phyloP scores from a whole-genome alignment of 1,140 invertebrate genomes.

The Zaprionus africanus region DNA sequence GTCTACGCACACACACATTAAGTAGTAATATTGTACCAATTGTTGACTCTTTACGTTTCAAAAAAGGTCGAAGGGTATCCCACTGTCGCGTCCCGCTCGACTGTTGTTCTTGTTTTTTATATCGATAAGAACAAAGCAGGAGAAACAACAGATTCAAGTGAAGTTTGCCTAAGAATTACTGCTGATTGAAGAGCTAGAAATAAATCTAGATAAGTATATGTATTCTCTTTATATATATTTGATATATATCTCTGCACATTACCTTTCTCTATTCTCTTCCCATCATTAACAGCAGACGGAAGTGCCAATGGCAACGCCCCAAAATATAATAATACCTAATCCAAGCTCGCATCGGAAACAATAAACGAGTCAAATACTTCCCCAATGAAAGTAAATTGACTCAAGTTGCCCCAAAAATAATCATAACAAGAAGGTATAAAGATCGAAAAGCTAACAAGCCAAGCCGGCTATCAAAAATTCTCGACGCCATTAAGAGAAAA shows the following conservation, averaged over 20 bases:
- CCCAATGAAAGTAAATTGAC: slow-evolving; percentile 74
- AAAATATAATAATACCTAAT: slow-evolving; percentile 22
- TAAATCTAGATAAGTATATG: not conserved
- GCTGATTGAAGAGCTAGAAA: not conserved
- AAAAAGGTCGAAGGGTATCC: no score
- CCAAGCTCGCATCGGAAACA: slow-evolving; percentile 29
- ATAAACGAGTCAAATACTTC: slow-evolving; percentile 39
- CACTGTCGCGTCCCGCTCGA: no score
- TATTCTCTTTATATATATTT: not conserved
- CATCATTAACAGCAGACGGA: slow-evolving; percentile 40
- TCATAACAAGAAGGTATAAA: slow-evolving; percentile 29
- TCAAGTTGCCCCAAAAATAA: slow-evolving; percentile 33
- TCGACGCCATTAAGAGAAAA: slow-evolving; percentile 62
- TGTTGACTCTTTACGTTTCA: no score
- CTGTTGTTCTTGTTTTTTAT: no score
- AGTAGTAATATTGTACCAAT: no score
- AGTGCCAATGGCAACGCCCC: slow-evolving; percentile 46
- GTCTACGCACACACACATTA: no score
- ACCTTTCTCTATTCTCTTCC: not conserved
- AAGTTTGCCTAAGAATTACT: not conserved
- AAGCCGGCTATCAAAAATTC: slow-evolving; percentile 52
- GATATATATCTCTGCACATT: not conserved
- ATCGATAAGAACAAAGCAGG: not conserved
- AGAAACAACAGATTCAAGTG: not conserved
- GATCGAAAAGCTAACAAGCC: slow-evolving; percentile 47